Percentiles rank a stretch among this genome's conserved stretches.
Conservation (phyloP, 2,888 invertebrate species). For the Pachydiplax longipennis region DNA sequence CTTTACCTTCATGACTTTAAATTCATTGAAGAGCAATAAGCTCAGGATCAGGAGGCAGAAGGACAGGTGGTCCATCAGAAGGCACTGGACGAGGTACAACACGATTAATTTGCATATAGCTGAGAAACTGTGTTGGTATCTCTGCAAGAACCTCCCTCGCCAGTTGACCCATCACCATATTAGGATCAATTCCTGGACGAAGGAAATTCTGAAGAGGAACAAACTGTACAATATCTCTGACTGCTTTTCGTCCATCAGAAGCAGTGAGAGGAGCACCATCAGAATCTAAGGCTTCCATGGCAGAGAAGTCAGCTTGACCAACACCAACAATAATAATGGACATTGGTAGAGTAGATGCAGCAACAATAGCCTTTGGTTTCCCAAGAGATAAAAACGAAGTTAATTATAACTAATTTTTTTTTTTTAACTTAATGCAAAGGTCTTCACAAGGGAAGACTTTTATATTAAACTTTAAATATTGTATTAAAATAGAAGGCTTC, state of each 20-base stretch:
- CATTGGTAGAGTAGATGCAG: constrained; percentile 64
- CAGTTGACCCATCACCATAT: constrained; percentile 52
- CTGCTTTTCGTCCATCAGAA: constrained; percentile 57
- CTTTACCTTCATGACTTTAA: too few relatives aligned
- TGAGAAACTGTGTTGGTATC: constrained; percentile 63
- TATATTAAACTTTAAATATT: too few relatives aligned
- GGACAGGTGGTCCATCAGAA: background rate
- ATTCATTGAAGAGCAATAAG: background rate
- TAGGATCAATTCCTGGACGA: constrained; percentile 47
- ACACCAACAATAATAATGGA: constrained; percentile 67
- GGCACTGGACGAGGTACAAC: constrained; percentile 59
- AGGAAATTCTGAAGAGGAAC: constrained; percentile 62
- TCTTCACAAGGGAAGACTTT: too few relatives aligned
- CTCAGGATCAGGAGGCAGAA: constrained; percentile 33
- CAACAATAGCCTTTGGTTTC: constrained; percentile 53
- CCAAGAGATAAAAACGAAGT: background rate
- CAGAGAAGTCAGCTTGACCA: constrained; percentile 55
- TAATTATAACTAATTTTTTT: background rate
- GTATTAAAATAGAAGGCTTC: too few relatives aligned
- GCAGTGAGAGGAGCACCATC: constrained; percentile 53
- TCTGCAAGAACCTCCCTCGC: constrained; percentile 68
- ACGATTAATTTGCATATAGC: constrained; percentile 61
- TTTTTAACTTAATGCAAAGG: too few relatives aligned
- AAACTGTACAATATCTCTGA: constrained; percentile 69
- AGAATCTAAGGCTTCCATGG: constrained; percentile 55